Evolutionary conservation across 2,888 invertebrate genomes (phyloP), one percentile per base, ranked within the genome.

Genomic region (Palloptera scutellata): DNA sequence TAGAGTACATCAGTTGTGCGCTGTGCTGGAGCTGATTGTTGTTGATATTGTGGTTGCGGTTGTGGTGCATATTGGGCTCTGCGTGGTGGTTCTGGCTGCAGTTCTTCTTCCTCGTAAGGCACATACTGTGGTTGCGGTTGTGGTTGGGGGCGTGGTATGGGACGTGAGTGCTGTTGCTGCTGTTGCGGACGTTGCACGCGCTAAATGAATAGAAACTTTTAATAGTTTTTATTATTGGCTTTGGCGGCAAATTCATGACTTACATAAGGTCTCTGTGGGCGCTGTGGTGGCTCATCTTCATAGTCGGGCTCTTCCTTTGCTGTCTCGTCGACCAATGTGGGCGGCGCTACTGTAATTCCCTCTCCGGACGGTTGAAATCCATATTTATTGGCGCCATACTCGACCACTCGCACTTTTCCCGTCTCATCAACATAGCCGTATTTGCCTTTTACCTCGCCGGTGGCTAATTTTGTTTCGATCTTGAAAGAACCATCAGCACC

Each of bases 401-500:
- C 95, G 20, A 95, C 91, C 1, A 94, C 92, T 51, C 94, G 90
- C 1, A 91, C 84, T 89, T 88, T 93, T 89, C 78, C 95, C 91
- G 64, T 89, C 78, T 93, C 94, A 79, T 95, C 95, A 66, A 92
- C 91, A 86, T 94, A 95, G 2, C 95, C 95, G 81, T 95, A 95
- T 83, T 95, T 95, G 74, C 95, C 95, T 85, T 92, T 93, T 11
- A 95, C 95, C 76, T 94, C 94, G 0, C 95, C 95, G 8, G 88
- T 88, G 0, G 91, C 88, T 19, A 91, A 85, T 83, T 95, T 95
- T 11, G 95, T 95, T 85, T 95, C 95, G 78, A 95, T 95, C 86
- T 95, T 94, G 87, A 95, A 95, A 6, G 92, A 91, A 51, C 95
- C 95, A 81, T 96, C 95, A 42, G 90, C 94, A 2, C 92, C 92